Conservation (phyloP, 2,113 vertebrate genomes). For the Malaclemys terrapin region DNA sequence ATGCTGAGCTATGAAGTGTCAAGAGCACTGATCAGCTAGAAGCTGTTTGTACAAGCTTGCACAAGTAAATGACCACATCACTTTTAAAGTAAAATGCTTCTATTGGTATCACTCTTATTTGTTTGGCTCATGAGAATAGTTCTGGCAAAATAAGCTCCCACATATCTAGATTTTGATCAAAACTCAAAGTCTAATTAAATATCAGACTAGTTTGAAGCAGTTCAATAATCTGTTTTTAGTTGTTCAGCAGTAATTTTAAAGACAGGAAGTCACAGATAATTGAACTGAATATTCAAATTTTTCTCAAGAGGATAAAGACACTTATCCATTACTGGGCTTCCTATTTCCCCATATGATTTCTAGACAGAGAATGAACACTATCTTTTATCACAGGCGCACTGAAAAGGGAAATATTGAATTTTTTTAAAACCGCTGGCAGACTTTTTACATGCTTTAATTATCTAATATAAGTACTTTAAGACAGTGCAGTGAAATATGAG, state of each 20-base stretch:
- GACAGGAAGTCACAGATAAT: neutral
- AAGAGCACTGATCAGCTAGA: neutral
- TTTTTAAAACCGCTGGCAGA: neutral
- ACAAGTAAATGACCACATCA: neutral
- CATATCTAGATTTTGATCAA: neutral
- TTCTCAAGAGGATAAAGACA: neutral
- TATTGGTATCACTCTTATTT: neutral
- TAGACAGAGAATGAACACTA: neutral
- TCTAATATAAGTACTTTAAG: neutral
- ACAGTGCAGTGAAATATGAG: neutral
- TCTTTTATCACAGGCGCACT: neutral
- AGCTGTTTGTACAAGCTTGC: neutral
- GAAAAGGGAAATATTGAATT: neutral
- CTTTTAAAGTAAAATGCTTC: neutral
- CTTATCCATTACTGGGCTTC: neutral
- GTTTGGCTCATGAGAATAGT: neutral
- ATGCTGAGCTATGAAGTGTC: neutral
- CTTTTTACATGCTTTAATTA: neutral
- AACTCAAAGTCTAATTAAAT: neutral
- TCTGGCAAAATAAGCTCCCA: neutral
- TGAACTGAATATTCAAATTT: neutral
- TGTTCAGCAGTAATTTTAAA: neutral
- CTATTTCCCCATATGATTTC: accelerated
- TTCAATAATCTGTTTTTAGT: neutral
- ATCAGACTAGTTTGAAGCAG: neutral